These are phyloP conservation scores for Melikaiella ostensackeni DNA, from an alignment of 2,888 invertebrate species.

Conservation along the genomic window DNA sequence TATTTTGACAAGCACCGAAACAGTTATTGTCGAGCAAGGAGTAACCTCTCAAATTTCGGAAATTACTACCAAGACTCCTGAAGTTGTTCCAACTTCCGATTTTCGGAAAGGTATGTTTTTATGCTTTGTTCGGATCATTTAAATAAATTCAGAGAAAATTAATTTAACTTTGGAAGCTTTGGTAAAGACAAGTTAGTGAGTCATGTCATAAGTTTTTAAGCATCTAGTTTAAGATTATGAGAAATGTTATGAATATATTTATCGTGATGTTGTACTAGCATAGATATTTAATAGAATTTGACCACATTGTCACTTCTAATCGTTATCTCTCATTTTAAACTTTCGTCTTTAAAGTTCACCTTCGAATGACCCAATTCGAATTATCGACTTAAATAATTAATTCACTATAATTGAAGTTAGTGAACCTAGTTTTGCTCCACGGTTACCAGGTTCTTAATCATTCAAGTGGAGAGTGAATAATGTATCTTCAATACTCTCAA, in stretches of 20 bases:
- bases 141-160: no score
- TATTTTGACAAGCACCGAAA: conserved; percentile 62
- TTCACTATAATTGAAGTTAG: background rate
- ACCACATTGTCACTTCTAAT: background rate
- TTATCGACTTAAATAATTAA: background rate
- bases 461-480: background rate
- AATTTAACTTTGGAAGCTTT: no score
- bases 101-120: conserved; percentile 67
- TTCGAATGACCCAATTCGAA: background rate
- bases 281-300: background rate
- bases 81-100: conserved; percentile 71
- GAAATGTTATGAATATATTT: no score
- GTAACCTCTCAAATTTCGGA: conserved; percentile 40
- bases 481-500: background rate
- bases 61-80: conserved; percentile 47
- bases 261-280: background rate
- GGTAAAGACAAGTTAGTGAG: no score
- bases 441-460: background rate
- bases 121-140: background rate
- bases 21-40: conserved; percentile 51
- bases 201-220: no score
- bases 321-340: background rate
- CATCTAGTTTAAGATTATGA: no score
- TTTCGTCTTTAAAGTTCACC: background rate
- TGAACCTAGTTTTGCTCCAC: background rate